Conservation (phyloP, 2,113 vertebrate species). For the Andinoacara biseriatus region DNA sequence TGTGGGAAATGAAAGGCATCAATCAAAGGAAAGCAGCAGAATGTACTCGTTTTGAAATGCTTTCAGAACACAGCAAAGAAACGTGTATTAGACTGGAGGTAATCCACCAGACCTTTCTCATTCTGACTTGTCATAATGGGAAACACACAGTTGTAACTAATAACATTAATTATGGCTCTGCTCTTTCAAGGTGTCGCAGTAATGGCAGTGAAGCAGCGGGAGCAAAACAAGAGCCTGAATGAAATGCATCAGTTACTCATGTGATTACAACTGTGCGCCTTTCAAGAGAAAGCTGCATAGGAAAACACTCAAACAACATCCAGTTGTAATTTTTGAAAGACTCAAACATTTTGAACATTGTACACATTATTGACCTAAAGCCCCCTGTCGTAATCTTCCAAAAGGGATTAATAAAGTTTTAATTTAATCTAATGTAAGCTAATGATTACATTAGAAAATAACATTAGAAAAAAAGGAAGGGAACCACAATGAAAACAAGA, state of each 20-base stretch:
- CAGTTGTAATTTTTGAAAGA: background rate
- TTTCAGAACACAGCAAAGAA: background rate
- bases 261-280: background rate
- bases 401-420: too few species aligned
- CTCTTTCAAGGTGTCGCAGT: background rate
- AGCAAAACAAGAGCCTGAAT: background rate
- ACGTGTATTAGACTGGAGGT: background rate
- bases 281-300: background rate
- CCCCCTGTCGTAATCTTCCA: too few species aligned
- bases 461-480: background rate
- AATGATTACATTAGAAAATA: too few species aligned
- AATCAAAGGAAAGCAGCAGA: conserved; percentile 12
- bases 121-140: background rate
- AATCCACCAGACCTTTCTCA: background rate
- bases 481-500: background rate
- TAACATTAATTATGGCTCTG: background rate
- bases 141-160: conserved; percentile 16
- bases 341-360: background rate
- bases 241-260: background rate
- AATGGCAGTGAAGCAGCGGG: background rate
- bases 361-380: background rate
- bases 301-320: background rate
- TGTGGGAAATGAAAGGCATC: conserved; percentile 29
- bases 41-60: background rate
- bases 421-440: too few species aligned